Base-by-base conservation (phyloP, 2,113 vertebrate genomes). In the Regulus satrapa region DNA sequence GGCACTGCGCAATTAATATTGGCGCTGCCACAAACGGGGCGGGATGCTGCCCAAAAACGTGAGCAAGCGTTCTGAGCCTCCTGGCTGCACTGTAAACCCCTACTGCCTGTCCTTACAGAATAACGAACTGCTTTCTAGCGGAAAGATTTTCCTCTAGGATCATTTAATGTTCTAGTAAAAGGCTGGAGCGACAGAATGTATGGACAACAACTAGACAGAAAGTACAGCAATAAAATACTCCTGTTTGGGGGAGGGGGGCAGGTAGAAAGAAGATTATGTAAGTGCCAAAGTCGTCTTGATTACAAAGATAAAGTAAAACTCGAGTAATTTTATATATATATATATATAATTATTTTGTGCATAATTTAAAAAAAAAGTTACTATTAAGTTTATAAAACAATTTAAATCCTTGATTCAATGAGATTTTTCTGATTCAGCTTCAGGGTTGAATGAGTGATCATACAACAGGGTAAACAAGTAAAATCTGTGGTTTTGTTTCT, bases 1-100 rank as follows among this genome's bases (percentile, higher is more conserved):
- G 97, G 98, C 98, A 98, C 92, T 95, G 92, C 95, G 73, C 86
- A 96, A 93, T 97, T 97, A 94, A 68, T 85, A 97, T 97, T 71
- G 68, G 94, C 82, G 91, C 88, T 46, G 96, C 91, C 96, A 88
- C 97, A 59, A n/a, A 20, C 49, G 2, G 51, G 40, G 85, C 96
- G 51, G 40, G 85, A 95, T 18, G 90, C 94, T 75, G 56, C 72
- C 41, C 91, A 82, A 76, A 38, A 89, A n/a, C 55, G 58, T 19
- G n/a, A 88, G 94, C 88, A 46, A 91, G 94, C 88, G 45, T 6
- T 75, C 26, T 73, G 87, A 85, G 94, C 96, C 64, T 82, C 91
- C 73, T 4, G 8, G n/a, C 64, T 21, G 29, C 90, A 8, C 83
- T 34, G 18, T 15, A 94, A 94, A 83, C 4, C 18, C 78, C 23